phyloP scores from a whole-genome alignment of 2,888 invertebrate genomes.

The Ormyrus labotus region DNA sequence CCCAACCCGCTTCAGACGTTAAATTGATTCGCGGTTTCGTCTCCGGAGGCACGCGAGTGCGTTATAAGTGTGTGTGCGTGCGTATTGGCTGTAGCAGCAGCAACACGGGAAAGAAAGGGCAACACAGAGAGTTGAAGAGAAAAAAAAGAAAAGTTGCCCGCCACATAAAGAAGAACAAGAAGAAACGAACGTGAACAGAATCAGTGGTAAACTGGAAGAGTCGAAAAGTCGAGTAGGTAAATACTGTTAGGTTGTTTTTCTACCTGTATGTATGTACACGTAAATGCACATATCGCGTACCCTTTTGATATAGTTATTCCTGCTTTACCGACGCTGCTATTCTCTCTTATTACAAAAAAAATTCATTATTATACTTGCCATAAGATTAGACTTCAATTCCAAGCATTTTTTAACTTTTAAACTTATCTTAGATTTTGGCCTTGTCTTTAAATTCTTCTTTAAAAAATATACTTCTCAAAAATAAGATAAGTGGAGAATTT shows the following conservation, averaged over 20 bases:
- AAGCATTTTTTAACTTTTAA: background rate
- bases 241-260: background rate
- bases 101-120: constrained; percentile 35
- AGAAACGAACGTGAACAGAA: constrained; percentile 26
- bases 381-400: background rate
- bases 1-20: background rate
- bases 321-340: background rate
- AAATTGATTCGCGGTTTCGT: background rate
- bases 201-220: constrained; percentile 25
- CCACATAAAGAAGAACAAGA: background rate
- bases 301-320: background rate
- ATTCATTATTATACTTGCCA: background rate
- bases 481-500: constrained; percentile 1
- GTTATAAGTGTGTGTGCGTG: background rate
- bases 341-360: background rate
- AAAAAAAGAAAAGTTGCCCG: background rate
- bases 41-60: background rate
- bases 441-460: background rate
- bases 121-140: constrained; percentile 32
- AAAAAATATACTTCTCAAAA: background rate
- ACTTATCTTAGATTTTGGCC: constrained; percentile 8
- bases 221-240: constrained; percentile 17
- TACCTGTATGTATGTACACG: no score
- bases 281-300: no score
- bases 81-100: background rate